A percentile compares a stretch with the other conserved stretches of the same genome.
Evolutionary conservation across 1,140 invertebrate genomes (phyloP).

Genomic region (Ceratosolen solmsi): DNA sequence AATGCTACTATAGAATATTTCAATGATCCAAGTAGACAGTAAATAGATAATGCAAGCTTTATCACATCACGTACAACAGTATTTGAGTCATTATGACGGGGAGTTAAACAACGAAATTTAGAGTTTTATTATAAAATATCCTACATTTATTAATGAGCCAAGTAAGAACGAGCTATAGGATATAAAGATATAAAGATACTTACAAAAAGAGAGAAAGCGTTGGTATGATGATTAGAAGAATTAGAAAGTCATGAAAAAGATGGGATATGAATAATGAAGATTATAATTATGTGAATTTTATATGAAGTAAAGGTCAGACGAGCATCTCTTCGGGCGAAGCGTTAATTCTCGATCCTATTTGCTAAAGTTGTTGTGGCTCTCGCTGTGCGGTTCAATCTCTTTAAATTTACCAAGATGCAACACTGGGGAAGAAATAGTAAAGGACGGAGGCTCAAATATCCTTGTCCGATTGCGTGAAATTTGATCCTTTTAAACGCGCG

Average conservation of each 20-base stretch:
- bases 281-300: background rate
- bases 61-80: background rate
- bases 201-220: background rate
- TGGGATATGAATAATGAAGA: background rate
- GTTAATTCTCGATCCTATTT: background rate
- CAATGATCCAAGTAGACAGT: background rate
- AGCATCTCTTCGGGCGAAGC: background rate
- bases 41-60: background rate
- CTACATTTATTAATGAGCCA: background rate
- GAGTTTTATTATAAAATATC: background rate
- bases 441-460: conserved; percentile 12
- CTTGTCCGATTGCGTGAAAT: conserved; percentile 17
- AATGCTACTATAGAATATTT: background rate
- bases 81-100: background rate
- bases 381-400: background rate
- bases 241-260: background rate
- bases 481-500: conserved; percentile 32
- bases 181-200: background rate
- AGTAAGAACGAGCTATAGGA: too few species aligned
- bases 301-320: background rate
- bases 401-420: too few species aligned
- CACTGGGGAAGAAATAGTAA: background rate
- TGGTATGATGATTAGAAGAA: background rate
- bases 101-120: background rate
- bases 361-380: background rate